Base-by-base conservation (phyloP, 2,797 vertebrate species). In the Bovichtus diacanthus region DNA sequence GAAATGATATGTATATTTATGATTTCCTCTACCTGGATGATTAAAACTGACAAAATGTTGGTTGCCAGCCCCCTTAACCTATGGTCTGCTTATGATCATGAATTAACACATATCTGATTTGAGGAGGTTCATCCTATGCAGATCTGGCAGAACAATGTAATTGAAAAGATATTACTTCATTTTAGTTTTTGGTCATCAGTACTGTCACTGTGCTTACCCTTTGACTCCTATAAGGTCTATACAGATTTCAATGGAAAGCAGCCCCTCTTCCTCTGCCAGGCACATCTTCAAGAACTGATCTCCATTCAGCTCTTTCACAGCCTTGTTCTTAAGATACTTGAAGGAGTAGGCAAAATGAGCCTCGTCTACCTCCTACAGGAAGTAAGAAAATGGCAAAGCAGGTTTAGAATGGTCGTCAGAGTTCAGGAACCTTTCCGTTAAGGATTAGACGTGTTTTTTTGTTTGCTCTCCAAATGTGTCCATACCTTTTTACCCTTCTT, bases 221-320 rank as follows among this genome's bases (percentile, higher is more conserved):
- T 99, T 99, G 15, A 99, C 96, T 47, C 98, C 98, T 47, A 99
- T 96, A 90, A 99, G 96, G 86, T 99, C 98, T 29, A 99, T 99
- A 85, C 96, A 97, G 92, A 99, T 96, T 70, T 99, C 97, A 77
- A 99, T 96, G 68, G 94, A 84, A 31, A 99, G 96, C 61, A 99
- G 94, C 0, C 93, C 96, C 80, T 99, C 98, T 0, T 99, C 97
- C 84, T 98, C 97, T 27, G 98, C 98, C 90, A 97, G 90, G 81
- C 96, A 96, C 93, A 99, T 98, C 93, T 99, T 99, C 81, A 99
- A 91, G 84, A 99, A 99, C 93, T 99, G 98, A 70, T 99, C 98
- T 62, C 98, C 98, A 76, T 96, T 96, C 23, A 99, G 93, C 90
- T 99, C 98, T 90, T 99, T 99, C 50, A 98, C 98, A 21, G 97